phyloP scores from a whole-genome alignment of 2,797 vertebrate genomes.

The Poecilia gillii region DNA sequence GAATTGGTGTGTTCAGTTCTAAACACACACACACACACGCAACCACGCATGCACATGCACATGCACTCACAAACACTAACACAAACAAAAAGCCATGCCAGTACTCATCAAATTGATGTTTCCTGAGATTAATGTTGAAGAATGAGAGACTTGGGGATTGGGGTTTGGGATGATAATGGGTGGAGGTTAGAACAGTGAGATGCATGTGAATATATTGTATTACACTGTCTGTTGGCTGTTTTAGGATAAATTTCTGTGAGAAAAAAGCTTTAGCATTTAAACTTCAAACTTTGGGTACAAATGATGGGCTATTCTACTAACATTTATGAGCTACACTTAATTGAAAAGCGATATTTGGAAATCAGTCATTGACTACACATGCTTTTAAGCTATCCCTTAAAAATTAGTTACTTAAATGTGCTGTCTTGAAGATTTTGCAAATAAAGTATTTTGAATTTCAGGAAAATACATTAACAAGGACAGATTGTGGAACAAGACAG shows the following conservation, averaged over 20 bases:
- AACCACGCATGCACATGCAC: background rate
- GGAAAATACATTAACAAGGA: background rate
- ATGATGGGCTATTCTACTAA: background rate
- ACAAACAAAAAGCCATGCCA: conserved; percentile 9
- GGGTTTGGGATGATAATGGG: conserved; percentile 39
- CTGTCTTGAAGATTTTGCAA: background rate
- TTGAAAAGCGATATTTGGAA: background rate
- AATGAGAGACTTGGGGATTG: conserved; percentile 51
- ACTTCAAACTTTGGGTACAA: background rate
- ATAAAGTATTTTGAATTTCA: background rate
- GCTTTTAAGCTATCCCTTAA: background rate
- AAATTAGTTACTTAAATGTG: background rate
- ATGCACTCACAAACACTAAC: background rate
- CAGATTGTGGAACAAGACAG: background rate
- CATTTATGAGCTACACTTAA: background rate
- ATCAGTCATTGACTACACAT: background rate
- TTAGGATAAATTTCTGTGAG: background rate
- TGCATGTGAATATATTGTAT: background rate
- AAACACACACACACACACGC: background rate
- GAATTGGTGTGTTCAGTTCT: conserved; percentile 8
- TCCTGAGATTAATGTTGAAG: conserved; percentile 55
- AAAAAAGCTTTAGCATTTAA: background rate
- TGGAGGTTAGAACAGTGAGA: conserved; percentile 48
- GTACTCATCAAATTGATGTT: conserved; percentile 56
- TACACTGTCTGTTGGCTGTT: background rate